phyloP scores from a whole-genome alignment of 2,113 vertebrate species.

The Entelurus aequoreus region DNA sequence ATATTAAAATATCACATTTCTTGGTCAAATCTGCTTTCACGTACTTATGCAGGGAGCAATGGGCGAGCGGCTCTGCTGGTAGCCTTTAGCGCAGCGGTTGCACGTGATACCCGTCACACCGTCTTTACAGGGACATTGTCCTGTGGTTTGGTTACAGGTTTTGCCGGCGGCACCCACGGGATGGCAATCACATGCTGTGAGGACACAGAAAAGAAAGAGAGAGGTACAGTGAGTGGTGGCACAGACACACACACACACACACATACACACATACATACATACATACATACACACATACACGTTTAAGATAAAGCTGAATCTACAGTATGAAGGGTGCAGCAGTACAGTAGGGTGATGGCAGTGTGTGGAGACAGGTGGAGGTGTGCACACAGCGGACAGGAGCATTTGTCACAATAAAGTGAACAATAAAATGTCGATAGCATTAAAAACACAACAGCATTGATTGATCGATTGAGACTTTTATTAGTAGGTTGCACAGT shows the following conservation, averaged over 20 bases:
- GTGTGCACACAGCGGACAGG: constrained; percentile 38
- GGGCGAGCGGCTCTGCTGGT: constrained; percentile 98
- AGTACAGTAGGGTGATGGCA: background rate
- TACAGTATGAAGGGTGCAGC: background rate
- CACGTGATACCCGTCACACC: constrained; percentile 97
- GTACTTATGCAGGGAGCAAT: constrained; percentile 99
- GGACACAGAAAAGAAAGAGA: constrained; percentile 70
- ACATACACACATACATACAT: constrained; percentile 19
- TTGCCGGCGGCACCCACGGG: constrained; percentile 97
- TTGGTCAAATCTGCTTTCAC: constrained; percentile 55
- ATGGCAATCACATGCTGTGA: constrained; percentile 96
- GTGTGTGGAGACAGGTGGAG: constrained; percentile 29
- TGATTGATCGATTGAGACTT: no score
- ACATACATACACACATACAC: constrained; percentile 4
- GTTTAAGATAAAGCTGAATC: background rate
- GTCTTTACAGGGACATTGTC: constrained; percentile 98
- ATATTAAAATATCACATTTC: background rate
- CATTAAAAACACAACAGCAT: no score
- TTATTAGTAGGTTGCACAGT: no score
- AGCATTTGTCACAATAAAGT: background rate
- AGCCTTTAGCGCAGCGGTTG: constrained; percentile 98
- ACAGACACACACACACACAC: constrained; percentile 34
- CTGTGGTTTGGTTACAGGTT: constrained; percentile 99
- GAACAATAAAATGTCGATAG: no score
- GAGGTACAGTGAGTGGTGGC: constrained; percentile 55